Percentiles rank a stretch among this genome's conserved stretches.
phyloP scores from a whole-genome alignment of 2,888 invertebrate species.

The Agrilus mali region DNA sequence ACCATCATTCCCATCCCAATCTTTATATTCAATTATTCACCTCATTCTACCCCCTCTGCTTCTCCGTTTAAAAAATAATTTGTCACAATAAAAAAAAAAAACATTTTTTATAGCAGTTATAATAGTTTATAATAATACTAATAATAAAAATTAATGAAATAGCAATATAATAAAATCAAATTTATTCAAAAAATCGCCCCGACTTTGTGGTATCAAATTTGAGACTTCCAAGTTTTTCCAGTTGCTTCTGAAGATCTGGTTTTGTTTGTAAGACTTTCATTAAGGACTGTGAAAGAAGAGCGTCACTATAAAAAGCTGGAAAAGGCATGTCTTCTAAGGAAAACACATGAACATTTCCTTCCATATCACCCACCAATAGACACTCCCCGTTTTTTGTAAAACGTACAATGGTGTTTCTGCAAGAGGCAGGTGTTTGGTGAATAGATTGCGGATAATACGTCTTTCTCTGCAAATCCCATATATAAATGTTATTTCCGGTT shows the following conservation, averaged over 20 bases:
- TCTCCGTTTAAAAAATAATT: too few relatives aligned
- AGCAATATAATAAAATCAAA: too few relatives aligned
- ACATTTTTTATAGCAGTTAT: too few relatives aligned
- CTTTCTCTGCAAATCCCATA: conserved; percentile 71
- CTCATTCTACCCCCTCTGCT: too few relatives aligned
- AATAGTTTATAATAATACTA: too few relatives aligned
- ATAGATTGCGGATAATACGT: conserved; percentile 53
- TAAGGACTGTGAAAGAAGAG: conserved; percentile 49
- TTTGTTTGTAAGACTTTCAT: conserved; percentile 49
- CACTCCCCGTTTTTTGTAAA: conserved; percentile 58
- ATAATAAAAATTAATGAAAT: too few relatives aligned
- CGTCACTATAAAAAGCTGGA: conserved; percentile 53
- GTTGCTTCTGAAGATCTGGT: conserved; percentile 45
- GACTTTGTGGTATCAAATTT: conserved; percentile 10
- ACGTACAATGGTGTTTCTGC: conserved; percentile 40
- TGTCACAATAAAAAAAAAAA: too few relatives aligned
- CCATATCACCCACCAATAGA: conserved; percentile 53
- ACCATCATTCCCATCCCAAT: too few relatives aligned
- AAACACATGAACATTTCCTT: conserved; percentile 54
- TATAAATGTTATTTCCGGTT: conserved; percentile 50
- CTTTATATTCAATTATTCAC: too few relatives aligned
- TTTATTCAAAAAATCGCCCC: neutral
- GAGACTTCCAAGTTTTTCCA: conserved; percentile 40
- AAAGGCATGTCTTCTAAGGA: conserved; percentile 65
- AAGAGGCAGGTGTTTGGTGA: conserved; percentile 37